Base-by-base conservation (phyloP, 2,888 invertebrate species). In the Craniophora ligustri region DNA sequence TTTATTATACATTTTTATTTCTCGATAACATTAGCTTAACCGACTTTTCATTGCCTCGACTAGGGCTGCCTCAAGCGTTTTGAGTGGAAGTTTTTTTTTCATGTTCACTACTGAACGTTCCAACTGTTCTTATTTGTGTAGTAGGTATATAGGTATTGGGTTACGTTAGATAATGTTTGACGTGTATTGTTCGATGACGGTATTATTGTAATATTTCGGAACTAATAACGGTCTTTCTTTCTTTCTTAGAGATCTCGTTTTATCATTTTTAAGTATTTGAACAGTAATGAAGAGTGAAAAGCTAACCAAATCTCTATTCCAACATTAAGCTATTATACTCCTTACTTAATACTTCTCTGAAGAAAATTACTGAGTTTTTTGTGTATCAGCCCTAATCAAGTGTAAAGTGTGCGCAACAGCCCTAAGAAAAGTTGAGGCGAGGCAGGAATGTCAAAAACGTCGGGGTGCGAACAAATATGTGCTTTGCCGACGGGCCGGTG, bases 1-100 rank as follows among this genome's bases (percentile, higher is more conserved):
- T 93, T 93, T 93, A 93, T 92, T 92, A 93, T 92, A 93, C 92
- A 92, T 92, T 93, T 93, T 93, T 93, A 93, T 92, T 92, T 87
- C 90, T 88, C 92, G 92, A 93, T 93, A 93, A 93, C 92, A 93
- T 93, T 93, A 92, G 92, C 93, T 92, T 92, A 92, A 93, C 92
- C 91, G 92, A 92, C 92, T 93, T 93, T 93, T 93, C 92, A 93
- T 93, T 92, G 92, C 92, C 89, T 87, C 64, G 56, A 76, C 81
- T 89, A 93, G 93, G 93, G 93, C 79, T 93, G 92, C 62, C 89
- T 59, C 82, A 71, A 62, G 67, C 68, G 69, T 78, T 78, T 71
- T 62, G 61, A 50, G 71, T 59, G 61, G 62, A 68, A 69, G 64
- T 64, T 53, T 73, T 82, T 82, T 81, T 79, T n/a, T n/a, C n/a